Evolutionary conservation across 2,888 invertebrate species (phyloP).

Genomic region (Volucella zonaria): DNA sequence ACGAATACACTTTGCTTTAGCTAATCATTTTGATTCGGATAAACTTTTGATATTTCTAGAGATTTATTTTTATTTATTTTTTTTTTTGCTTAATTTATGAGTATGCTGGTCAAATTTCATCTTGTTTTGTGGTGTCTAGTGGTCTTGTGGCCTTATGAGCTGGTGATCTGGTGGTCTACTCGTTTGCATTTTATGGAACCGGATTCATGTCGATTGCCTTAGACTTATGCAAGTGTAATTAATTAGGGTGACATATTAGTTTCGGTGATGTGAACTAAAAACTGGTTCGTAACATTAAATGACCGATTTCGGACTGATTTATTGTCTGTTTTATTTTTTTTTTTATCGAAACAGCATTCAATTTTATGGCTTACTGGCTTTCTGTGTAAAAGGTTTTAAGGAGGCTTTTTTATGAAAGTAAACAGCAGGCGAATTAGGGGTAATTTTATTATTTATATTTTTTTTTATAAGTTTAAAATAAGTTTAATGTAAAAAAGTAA

Average conservation of each 20-base stretch:
- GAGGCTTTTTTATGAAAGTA: too few species aligned
- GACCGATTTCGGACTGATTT: slow-evolving; percentile 42
- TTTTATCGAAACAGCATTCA: background rate
- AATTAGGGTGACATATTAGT: slow-evolving; percentile 55
- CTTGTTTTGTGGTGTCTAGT: background rate
- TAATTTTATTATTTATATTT: too few species aligned
- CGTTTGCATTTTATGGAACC: slow-evolving; percentile 50
- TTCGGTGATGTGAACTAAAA: slow-evolving; percentile 58
- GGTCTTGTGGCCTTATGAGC: too few species aligned
- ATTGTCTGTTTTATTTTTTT: slow-evolving; percentile 17
- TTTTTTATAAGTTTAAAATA: too few species aligned
- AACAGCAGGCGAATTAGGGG: too few species aligned
- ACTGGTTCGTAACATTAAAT: too few species aligned
- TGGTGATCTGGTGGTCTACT: background rate
- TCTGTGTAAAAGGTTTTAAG: too few species aligned
- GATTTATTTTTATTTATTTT: background rate
- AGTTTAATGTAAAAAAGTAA: too few species aligned
- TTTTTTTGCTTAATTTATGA: too few species aligned
- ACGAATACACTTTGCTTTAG: slow-evolving; percentile 24
- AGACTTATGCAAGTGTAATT: slow-evolving; percentile 59
- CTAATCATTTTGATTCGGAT: slow-evolving; percentile 32
- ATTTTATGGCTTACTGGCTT: too few species aligned
- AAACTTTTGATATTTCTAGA: slow-evolving; percentile 27
- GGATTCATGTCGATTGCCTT: slow-evolving; percentile 43
- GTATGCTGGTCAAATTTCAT: too few species aligned